Evolutionary conservation across 2,113 vertebrate species (phyloP).

Genomic region (Zingel zingel): DNA sequence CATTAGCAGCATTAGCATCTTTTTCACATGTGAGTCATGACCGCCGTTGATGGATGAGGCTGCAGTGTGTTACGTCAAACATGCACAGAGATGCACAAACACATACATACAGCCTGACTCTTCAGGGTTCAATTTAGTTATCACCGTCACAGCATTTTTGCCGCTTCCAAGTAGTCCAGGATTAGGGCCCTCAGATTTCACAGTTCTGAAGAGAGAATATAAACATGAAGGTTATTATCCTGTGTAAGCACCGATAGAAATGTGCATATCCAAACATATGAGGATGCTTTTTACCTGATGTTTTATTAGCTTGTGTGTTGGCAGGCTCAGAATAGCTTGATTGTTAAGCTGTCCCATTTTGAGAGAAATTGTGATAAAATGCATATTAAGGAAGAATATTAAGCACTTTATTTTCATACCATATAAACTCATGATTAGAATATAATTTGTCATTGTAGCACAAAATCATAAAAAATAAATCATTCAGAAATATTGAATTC

Average conservation of each 20-base stretch:
- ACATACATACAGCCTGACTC: slow-evolving; percentile 18
- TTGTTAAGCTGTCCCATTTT: slow-evolving; percentile 33
- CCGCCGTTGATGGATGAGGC: slow-evolving; percentile 40
- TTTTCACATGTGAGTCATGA: slow-evolving; percentile 59
- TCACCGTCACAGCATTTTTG: slow-evolving; percentile 27
- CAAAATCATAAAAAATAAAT: not conserved
- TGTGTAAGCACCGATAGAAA: slow-evolving; percentile 24
- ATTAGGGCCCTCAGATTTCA: slow-evolving; percentile 62
- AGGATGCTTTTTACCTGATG: slow-evolving; percentile 39
- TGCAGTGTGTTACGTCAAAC: slow-evolving; percentile 28
- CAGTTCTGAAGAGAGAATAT: slow-evolving; percentile 44
- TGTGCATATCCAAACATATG: slow-evolving; percentile 38
- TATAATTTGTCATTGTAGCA: not conserved
- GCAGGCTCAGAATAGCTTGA: slow-evolving; percentile 32
- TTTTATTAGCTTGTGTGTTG: slow-evolving; percentile 23
- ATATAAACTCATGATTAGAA: not conserved
- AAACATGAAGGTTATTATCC: slow-evolving; percentile 54
- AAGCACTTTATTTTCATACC: slow-evolving; percentile 26
- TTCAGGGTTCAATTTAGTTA: slow-evolving; percentile 47
- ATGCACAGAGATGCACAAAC: slow-evolving; percentile 15
- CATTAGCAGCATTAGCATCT: slow-evolving; percentile 52
- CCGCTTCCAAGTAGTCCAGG: slow-evolving; percentile 5
- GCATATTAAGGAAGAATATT: slow-evolving; percentile 21
- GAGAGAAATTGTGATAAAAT: slow-evolving; percentile 40
- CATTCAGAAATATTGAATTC: not conserved